Evolutionary conservation across 2,797 vertebrate species (phyloP).

Genomic region (Gallinago solitaria): DNA sequence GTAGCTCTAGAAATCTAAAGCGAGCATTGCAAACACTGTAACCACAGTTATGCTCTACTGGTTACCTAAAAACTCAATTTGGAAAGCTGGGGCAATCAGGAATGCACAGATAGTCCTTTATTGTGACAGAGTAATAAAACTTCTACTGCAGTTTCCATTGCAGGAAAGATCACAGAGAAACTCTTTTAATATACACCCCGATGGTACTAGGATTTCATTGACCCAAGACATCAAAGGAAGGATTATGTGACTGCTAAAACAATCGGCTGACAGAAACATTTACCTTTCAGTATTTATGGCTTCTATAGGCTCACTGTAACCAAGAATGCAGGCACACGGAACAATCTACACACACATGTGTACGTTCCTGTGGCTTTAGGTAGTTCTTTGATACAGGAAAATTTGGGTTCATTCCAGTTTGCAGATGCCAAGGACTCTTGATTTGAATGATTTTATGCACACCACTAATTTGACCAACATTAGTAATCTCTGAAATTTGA

Average conservation of each 20-base stretch:
- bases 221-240: slow-evolving; percentile 73
- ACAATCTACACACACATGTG: neutral
- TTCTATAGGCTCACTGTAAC: slow-evolving; percentile 20
- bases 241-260: slow-evolving; percentile 66
- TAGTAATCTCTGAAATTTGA: neutral
- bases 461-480: neutral
- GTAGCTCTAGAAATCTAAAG: neutral
- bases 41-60: neutral
- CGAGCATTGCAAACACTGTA: neutral
- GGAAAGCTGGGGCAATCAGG: neutral
- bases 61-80: neutral
- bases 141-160: slow-evolving; percentile 72
- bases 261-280: slow-evolving; percentile 54
- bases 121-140: slow-evolving; percentile 58
- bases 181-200: slow-evolving; percentile 50
- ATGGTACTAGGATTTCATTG: slow-evolving; percentile 65
- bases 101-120: neutral
- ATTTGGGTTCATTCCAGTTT: neutral
- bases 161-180: slow-evolving; percentile 76
- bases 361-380: neutral
- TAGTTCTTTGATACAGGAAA: neutral
- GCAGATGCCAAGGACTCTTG: neutral
- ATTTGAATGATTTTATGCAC: neutral
- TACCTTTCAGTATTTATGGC: slow-evolving; percentile 34
- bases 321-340: neutral